Conservation (phyloP, 2,113 vertebrate genomes). For the Ibidorhyncha struthersii region DNA sequence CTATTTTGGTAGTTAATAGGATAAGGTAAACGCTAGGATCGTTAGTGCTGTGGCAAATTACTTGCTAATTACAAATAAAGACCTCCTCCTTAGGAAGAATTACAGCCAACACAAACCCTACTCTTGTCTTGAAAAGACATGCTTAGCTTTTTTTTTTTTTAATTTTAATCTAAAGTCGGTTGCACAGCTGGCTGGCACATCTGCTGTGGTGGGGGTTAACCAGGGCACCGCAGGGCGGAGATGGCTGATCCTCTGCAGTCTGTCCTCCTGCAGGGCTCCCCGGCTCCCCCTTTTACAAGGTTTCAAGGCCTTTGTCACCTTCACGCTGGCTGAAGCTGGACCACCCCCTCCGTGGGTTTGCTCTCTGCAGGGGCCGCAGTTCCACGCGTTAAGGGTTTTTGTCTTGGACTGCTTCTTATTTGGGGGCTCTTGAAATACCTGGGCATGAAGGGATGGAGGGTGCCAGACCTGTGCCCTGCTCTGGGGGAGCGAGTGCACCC, state of each 20-base stretch:
- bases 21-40: neutral
- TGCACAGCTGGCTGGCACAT: neutral
- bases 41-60: slow-evolving; percentile 19
- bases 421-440: neutral
- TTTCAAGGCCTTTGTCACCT: neutral
- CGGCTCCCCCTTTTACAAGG: neutral
- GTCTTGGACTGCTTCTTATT: neutral
- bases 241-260: neutral
- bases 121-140: neutral
- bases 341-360: neutral
- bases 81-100: slow-evolving; percentile 29
- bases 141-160: neutral
- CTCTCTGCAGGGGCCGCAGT: neutral
- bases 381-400: neutral
- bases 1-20: slow-evolving; percentile 38
- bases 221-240: neutral
- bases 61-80: slow-evolving; percentile 44
- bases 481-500: neutral
- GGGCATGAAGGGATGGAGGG: rapidly evolving
- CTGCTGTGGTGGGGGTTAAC: neutral
- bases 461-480: neutral
- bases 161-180: neutral
- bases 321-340: neutral
- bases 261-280: neutral
- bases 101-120: neutral